Percentiles rank a stretch among this genome's conserved stretches.
Conservation (phyloP, 2,888 invertebrate genomes). For the Fragum fragum region DNA sequence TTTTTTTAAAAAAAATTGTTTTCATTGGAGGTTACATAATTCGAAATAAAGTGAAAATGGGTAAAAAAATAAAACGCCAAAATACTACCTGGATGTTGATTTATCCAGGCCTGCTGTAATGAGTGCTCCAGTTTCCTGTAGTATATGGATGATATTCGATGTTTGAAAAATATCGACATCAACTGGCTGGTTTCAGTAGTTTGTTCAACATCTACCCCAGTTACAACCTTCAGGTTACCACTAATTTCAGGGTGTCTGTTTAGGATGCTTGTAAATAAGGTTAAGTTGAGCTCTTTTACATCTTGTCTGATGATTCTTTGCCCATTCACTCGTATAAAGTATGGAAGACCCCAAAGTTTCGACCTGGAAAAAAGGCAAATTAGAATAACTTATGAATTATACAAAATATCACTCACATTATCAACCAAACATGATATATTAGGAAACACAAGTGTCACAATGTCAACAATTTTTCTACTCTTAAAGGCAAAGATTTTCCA, state of each 20-base stretch:
- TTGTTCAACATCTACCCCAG: conserved; percentile 31
- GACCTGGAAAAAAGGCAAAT: conserved; percentile 49
- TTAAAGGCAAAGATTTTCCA: too few relatives aligned
- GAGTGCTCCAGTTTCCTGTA: conserved; percentile 55
- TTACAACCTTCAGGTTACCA: conserved; percentile 43
- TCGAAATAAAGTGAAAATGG: too few relatives aligned
- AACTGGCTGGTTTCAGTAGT: conserved; percentile 48
- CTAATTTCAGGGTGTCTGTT: conserved; percentile 46
- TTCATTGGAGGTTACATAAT: too few relatives aligned
- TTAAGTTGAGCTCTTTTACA: conserved; percentile 53
- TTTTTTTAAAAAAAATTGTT: too few relatives aligned
- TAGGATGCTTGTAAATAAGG: conserved; percentile 48
- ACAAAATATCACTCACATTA: too few relatives aligned
- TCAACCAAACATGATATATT: too few relatives aligned
- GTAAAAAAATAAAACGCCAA: too few relatives aligned
- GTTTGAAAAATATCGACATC: conserved; percentile 59
- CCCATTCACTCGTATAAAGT: conserved; percentile 68
- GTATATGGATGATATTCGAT: conserved; percentile 64
- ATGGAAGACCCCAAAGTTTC: conserved; percentile 63
- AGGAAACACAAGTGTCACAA: too few relatives aligned
- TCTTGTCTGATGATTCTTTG: conserved; percentile 39
- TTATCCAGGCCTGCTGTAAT: conserved; percentile 61
- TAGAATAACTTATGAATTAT: too few relatives aligned
- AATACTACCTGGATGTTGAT: conserved; percentile 65
- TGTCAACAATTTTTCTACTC: too few relatives aligned